Base-by-base conservation (phyloP, 2,113 vertebrate genomes). In the Sinocyclocheilus anshuiensis region DNA sequence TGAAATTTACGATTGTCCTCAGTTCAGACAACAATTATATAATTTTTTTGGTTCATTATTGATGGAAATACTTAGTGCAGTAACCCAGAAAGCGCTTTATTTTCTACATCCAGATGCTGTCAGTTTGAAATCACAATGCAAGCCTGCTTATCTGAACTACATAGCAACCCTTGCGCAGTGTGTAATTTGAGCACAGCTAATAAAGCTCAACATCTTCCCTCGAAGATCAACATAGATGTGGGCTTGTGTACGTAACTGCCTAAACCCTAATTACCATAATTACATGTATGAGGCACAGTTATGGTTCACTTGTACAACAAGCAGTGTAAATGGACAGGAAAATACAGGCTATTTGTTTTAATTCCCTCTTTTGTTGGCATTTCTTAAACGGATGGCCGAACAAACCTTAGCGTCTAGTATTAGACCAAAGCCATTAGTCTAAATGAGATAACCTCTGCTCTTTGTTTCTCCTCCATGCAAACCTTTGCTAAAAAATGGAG, bases 201-300 rank as follows among this genome's bases (percentile, higher is more conserved):
- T 81, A 3, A 22, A 26, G 33, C 74, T 78, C 29, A 76, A 84
- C 79, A 79, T 65, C 57, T 74, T 53, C 57, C 26, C 79, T 59
- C 45, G 50, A 76, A 87, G 86, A 86, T 84, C 65, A 77, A 84
- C 84, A 61, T 88, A 91, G 87, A 90, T 91, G 90, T 88, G 71
- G 48, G 72, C 82, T 77, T 90, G 65, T 90, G 84, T 87, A 85
- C 84, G 85, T 86, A 86, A 77, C 82, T 86, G 89, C 29, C 74
- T 86, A 84, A 88, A 69, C 82, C 72, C 67, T 81, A 87, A 86
- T 90, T 89, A 87, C 77, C 36, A 77, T 89, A 85, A 92, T 92
- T 88, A 87, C 82, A 85, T 69, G 71, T 85, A 84, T 87, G 83
- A 83, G 57, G 83, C 76, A 83, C 48, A 76, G 85, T 83, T 57